Percentiles rank a stretch among this genome's conserved stretches.
These are phyloP conservation scores for Silurus lanzhouensis DNA, from an alignment of 2,797 vertebrate species.

Conservation along the genomic window DNA sequence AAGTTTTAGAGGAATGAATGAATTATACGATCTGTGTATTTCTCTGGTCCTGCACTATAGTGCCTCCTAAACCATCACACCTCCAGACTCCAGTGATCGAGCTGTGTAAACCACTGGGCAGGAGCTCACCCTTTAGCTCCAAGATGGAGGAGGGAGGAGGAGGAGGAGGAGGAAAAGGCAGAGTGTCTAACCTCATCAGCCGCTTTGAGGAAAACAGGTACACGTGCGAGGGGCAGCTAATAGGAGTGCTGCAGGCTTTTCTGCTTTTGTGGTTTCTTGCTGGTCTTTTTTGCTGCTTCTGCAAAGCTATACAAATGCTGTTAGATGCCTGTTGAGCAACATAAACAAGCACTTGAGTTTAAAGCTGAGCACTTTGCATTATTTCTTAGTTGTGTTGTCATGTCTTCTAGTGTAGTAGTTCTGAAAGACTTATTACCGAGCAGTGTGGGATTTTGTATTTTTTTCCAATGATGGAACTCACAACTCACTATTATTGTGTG, in stretches of 20 bases:
- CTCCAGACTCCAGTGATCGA: slow-evolving; percentile 74
- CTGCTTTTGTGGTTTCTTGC: background rate
- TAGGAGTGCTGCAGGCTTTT: background rate
- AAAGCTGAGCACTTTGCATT: background rate
- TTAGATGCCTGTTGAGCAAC: background rate
- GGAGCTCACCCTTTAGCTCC: slow-evolving; percentile 36
- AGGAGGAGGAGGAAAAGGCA: slow-evolving; percentile 59
- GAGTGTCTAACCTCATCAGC: slow-evolving; percentile 79
- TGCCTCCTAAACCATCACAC: slow-evolving; percentile 76
- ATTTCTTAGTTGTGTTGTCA: background rate
- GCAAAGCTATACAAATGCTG: background rate
- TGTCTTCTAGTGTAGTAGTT: background rate
- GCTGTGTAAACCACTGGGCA: slow-evolving; percentile 54
- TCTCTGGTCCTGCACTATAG: slow-evolving; percentile 56
- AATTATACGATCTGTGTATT: slow-evolving; percentile 3
- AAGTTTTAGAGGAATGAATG: background rate
- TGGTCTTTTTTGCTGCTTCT: slow-evolving; percentile 11
- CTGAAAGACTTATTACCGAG: background rate
- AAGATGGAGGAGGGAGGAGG: slow-evolving; percentile 68
- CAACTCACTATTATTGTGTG: background rate
- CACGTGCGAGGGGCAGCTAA: background rate
- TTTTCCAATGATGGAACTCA: background rate
- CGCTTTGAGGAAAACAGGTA: slow-evolving; percentile 80
- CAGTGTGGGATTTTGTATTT: background rate
- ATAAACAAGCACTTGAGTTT: background rate